Base-by-base conservation (phyloP, 2,888 invertebrate genomes). In the Machimus rusticus region DNA sequence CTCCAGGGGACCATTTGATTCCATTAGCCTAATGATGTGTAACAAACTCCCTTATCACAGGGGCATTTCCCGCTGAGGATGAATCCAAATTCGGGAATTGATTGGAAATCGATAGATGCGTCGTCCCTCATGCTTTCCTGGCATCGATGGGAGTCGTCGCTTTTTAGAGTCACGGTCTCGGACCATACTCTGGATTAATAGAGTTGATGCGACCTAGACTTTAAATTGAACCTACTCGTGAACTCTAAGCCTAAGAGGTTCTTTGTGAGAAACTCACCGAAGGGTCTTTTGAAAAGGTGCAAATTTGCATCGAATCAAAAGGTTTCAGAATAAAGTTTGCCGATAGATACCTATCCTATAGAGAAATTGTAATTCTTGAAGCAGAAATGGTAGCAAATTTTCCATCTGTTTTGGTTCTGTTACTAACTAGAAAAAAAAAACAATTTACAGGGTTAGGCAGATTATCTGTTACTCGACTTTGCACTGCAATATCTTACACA, bases 11-110 rank as follows among this genome's bases (percentile, higher is more conserved):
- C 74, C 84, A 85, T 85, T 85, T 74, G 74, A 85, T 85, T 85
- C 84, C 84, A 85, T 85, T 85, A 85, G 74, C 84, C 84, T 85
- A 85, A 85, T 85, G 84, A 85, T 85, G 84, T 85, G 84, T 74
- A 85, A 85, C 84, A 85, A 85, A 74, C 74, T 85, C 79, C 79
- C 79, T 79, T 79, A 51, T 79, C 79, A 79, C 46, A 39, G 37
- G 79, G 28, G 16, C 79, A 79, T 79, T 79, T 46, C 79, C 39
- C 16, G 28, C 23, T 31, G 16, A 78, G 51, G 51, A 9, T 79
- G 51, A 46, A 79, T 46, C 51, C 51, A 79, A 79, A 51, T 79
- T 79, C 31, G 46, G 14, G 51, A 79, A 79, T 51, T 79, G 79
- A 79, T 79, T 79, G 79, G 31, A 79, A 79, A 79, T 79, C 79